Evolutionary conservation across 1,140 invertebrate genomes (phyloP), one percentile per base, ranked within the genome.

Genomic region (Aphelinus atriplicis): DNA sequence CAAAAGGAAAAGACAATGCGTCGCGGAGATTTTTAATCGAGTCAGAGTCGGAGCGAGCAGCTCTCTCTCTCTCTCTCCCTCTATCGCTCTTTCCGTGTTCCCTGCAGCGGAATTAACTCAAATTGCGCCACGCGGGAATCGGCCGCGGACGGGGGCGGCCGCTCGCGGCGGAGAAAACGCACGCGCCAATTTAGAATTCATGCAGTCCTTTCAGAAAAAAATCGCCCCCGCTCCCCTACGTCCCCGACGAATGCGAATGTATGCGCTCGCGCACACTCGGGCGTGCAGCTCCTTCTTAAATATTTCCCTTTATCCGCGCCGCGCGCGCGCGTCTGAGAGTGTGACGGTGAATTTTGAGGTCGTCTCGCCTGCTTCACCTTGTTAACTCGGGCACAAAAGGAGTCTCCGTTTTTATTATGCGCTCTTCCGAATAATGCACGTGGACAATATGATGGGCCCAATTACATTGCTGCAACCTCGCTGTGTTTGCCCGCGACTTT

Each of bases 71-170:
- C 46, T 53, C 51, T 9, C 51, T 53, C 9, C 9, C 55, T 42
- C 1, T 45, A 3, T 9, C 46, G 7, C 55, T 43, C 26, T 51
- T 2, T 1, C 82, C 80, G 76, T 81, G 81, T 76, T 82, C 83
- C 78, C 83, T 82, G 85, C 84, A 86, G 82, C 84, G 82, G 84
- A 86, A 86, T 87, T 85, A 86, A 86, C 84, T 86, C 78, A 83
- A 87, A 87, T 87, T 85, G 82, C 78, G 82, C 81, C 83, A 83
- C 81, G 78, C 81, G 82, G 81, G 81, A 81, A 80, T 75, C 65
- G 73, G 4, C 51, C 26, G 26, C 26, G 26, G 26, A 26, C 26
- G 26, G 26, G 26, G 26, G 26, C 26, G 26, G 26, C 26, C 26
- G 26, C 26, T 26, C 26, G 26, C 51, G 51, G 51, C 57, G 56